Evolutionary conservation across 2,888 invertebrate genomes (phyloP).

Genomic region (Diloba caeruleocephala): DNA sequence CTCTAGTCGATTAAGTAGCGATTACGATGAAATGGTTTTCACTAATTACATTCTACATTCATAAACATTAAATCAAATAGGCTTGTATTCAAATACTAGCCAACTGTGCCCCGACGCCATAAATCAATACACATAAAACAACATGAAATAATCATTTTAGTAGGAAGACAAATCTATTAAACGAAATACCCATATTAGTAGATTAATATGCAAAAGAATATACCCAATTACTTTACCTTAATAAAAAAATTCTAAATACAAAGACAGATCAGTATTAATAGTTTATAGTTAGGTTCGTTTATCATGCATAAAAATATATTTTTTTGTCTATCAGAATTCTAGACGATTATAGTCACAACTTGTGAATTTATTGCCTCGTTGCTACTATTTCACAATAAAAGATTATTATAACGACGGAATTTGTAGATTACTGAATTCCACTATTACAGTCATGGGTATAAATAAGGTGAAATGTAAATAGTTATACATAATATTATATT

Average conservation of each 20-base stretch:
- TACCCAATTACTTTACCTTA: not conserved
- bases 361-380: constrained; percentile 59
- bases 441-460: constrained; percentile 52
- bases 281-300: constrained; percentile 12
- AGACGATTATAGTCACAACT: constrained; percentile 45
- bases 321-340: constrained; percentile 35
- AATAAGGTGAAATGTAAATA: constrained; percentile 65
- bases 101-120: constrained; percentile 23
- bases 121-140: constrained; percentile 3
- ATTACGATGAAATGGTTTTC: constrained; percentile 17
- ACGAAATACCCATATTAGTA: constrained; percentile 1
- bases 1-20: constrained; percentile 29
- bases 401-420: constrained; percentile 39
- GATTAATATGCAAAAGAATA: constrained; percentile 3
- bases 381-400: constrained; percentile 38
- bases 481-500: constrained; percentile 62
- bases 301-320: constrained; percentile 19
- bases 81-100: constrained; percentile 18
- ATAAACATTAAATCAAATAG: constrained; percentile 19
- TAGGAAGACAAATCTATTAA: constrained; percentile 9
- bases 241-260: constrained; percentile 10
- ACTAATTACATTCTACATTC: constrained; percentile 7
- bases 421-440: constrained; percentile 47
- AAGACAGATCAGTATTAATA: constrained; percentile 11
- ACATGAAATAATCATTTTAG: constrained; percentile 4